These are phyloP conservation scores for Coracias cyanogaster DNA, from an alignment of 2,797 vertebrate species.

Conservation along the genomic window DNA sequence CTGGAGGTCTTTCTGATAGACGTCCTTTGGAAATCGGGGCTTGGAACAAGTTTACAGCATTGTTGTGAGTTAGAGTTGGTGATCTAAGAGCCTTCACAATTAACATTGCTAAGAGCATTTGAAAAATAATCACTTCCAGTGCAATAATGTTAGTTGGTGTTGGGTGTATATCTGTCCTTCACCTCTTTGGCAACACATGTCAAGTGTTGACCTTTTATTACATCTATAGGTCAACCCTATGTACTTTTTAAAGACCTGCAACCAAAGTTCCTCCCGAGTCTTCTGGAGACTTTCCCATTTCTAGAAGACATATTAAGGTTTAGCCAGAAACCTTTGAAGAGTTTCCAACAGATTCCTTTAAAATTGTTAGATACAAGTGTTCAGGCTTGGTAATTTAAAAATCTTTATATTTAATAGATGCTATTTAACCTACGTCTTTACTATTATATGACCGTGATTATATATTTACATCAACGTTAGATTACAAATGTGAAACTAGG, in stretches of 20 bases:
- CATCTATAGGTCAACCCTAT: not conserved
- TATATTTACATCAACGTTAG: constrained; percentile 18
- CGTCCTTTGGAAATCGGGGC: not conserved
- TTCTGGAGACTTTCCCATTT: not conserved
- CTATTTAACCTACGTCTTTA: not conserved
- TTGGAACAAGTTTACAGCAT: not conserved
- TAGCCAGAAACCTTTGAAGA: not conserved
- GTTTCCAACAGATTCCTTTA: not conserved
- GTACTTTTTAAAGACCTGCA: not conserved
- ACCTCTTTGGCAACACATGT: not conserved
- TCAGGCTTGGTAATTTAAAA: constrained; percentile 6
- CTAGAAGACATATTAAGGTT: not conserved
- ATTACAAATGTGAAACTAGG: not conserved
- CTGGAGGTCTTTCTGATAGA: not conserved
- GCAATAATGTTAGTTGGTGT: not conserved
- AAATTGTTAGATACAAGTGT: not conserved
- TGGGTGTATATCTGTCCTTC: not conserved
- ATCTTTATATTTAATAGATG: constrained; percentile 9
- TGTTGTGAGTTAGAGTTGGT: not conserved
- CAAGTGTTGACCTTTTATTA: not conserved
- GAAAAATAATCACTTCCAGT: not conserved
- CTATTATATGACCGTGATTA: not conserved
- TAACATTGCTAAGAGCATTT: not conserved
- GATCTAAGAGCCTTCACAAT: not conserved
- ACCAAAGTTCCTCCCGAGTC: not conserved